Evolutionary conservation across 2,888 invertebrate genomes (phyloP).

Genomic region (Ennomos quercinarius): DNA sequence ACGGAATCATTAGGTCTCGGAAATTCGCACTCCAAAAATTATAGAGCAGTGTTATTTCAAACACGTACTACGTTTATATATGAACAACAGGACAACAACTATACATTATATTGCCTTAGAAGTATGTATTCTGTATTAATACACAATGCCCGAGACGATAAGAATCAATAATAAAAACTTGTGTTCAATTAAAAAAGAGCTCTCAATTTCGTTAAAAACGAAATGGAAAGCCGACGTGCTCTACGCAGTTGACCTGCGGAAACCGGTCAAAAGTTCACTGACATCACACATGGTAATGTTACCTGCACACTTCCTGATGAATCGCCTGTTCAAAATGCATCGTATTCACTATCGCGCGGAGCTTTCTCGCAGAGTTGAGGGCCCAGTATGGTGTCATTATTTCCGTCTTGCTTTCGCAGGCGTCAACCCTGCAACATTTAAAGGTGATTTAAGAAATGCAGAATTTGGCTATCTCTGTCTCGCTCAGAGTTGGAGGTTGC

Average conservation of each 20-base stretch:
- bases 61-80: no score
- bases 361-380: slow-evolving; percentile 95
- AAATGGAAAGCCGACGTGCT: slow-evolving; percentile 14
- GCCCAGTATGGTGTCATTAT: slow-evolving; percentile 98
- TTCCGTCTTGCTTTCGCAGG: slow-evolving; percentile 96
- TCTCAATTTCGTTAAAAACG: slow-evolving; percentile 24
- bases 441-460: slow-evolving; percentile 19
- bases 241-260: slow-evolving; percentile 15
- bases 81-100: no score
- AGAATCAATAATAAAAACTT: no score
- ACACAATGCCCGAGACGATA: no score
- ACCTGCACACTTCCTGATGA: slow-evolving; percentile 98
- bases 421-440: slow-evolving; percentile 88
- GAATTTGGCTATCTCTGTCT: slow-evolving; percentile 9
- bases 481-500: slow-evolving; percentile 17
- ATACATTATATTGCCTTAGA: no score
- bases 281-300: slow-evolving; percentile 37
- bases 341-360: slow-evolving; percentile 96
- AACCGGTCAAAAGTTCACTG: slow-evolving; percentile 25
- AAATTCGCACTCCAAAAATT: no score
- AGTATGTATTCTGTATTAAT: no score
- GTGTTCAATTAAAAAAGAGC: slow-evolving; percentile 2
- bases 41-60: no score
- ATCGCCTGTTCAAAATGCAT: slow-evolving; percentile 98
- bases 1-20: no score